Base-by-base conservation (phyloP, 2,888 invertebrate species). In the Lapara coniferarum region DNA sequence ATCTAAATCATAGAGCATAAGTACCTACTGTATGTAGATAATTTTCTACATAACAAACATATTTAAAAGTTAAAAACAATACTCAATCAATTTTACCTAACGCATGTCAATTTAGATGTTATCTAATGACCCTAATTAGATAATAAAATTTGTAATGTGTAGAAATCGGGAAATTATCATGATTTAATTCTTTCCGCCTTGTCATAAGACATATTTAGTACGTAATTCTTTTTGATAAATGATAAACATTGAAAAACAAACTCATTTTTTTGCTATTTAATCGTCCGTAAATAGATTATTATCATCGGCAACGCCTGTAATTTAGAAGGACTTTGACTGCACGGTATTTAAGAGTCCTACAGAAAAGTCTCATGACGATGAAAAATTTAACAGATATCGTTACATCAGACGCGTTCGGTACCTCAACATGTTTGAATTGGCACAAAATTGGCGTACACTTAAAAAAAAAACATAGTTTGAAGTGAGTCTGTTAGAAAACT, bases 91-190 rank as follows among this genome's bases (percentile, higher is more conserved):
- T 25, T 25, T 25, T 25, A 25, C 25, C 12, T 19, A 13, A 6
- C 13, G 12, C 63, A 12, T 46, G 10, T 57, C 30, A 19, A 63
- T 46, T 19, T 46, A 19, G 12, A 63, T 63, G 63, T 46, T 46
- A 19, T 63, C 63, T 13, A 46, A 13, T 63, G 49, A 63, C 49
- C 49, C 19, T 13, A 16, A 19, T 63, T 63, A 63, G 37, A 37
- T 37, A 37, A 37, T 37, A 37, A 3, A 7, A 49, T 46, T 63
- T 1, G 12, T 3, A 12, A 57, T 30, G 13, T 13, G 13, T 63
- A 63, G 19, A 25, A 25, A 25, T 25, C 25, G 25, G 25, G 49
- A 49, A 49, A 63, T 49, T 49, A 46, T 12, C 6, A 46, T 10
- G 7, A 53, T 8, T n/a, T 59, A 44, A 16, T 16, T 46, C 46